Conservation (phyloP, 2,113 vertebrate genomes). For the Dromaius novaehollandiae region DNA sequence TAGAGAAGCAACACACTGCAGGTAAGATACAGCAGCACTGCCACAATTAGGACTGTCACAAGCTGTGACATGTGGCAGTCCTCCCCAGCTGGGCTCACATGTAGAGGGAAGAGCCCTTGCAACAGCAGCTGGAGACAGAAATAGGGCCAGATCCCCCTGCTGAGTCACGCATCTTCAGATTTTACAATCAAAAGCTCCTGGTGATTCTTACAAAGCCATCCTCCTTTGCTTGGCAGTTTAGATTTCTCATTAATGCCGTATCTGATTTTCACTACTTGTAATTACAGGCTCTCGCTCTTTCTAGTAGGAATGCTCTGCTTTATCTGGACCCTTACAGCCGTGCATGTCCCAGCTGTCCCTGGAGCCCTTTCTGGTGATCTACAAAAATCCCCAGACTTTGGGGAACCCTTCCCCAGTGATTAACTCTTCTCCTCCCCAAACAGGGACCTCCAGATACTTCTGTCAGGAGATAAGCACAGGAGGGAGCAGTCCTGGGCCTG, state of each 20-base stretch:
- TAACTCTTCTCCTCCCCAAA: neutral
- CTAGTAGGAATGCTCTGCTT: neutral
- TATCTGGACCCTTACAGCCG: neutral
- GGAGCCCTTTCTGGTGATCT: neutral
- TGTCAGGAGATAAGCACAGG: neutral
- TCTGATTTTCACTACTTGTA: neutral
- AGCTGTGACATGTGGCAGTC: neutral
- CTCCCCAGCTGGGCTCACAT: neutral
- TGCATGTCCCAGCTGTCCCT: accelerated
- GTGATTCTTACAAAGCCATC: neutral
- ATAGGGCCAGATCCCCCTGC: neutral
- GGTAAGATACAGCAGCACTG: neutral
- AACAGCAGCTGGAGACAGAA: neutral
- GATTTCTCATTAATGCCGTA: neutral
- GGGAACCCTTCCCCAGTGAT: neutral
- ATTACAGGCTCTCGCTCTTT: neutral
- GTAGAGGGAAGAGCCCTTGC: neutral
- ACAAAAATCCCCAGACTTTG: neutral
- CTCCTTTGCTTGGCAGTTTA: neutral
- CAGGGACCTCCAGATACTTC: neutral
- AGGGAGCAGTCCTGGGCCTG: neutral
- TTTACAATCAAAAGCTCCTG: neutral
- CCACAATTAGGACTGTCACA: neutral
- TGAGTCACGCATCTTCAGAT: neutral
- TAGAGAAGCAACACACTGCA: accelerated